Evolutionary conservation across 2,888 invertebrate species (phyloP).

Genomic region (Blastobasis lacticolella): DNA sequence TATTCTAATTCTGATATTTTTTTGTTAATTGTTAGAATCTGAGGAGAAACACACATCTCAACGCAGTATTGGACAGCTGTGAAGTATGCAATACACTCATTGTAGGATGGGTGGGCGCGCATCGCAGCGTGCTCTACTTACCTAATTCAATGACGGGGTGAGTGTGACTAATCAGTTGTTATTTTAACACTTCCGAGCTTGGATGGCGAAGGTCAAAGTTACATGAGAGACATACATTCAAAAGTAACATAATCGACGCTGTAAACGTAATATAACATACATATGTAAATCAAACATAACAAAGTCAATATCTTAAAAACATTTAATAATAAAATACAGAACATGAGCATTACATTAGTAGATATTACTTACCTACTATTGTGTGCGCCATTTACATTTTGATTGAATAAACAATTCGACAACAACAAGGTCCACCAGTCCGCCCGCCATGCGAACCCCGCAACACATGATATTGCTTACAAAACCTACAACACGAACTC

Average conservation of each 20-base stretch:
- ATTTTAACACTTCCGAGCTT: too few relatives aligned
- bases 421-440: too few relatives aligned
- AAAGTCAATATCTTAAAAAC: too few relatives aligned
- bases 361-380: too few relatives aligned
- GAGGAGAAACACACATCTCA: too few relatives aligned
- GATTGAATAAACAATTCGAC: too few relatives aligned
- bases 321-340: too few relatives aligned
- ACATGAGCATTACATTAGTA: too few relatives aligned
- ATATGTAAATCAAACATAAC: too few relatives aligned
- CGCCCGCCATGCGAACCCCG: slow-evolving; percentile 13
- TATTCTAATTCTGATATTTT: slow-evolving; percentile 48
- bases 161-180: too few relatives aligned
- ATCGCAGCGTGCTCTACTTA: background rate
- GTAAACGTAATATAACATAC: background rate
- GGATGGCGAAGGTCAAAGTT: too few relatives aligned
- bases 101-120: slow-evolving; percentile 5
- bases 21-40: slow-evolving; percentile 37
- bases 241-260: slow-evolving; percentile 7
- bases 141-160: background rate
- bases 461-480: slow-evolving; percentile 23
- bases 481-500: slow-evolving; percentile 21
- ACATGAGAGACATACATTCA: background rate
- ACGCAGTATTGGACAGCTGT: background rate
- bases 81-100: slow-evolving; percentile 3
- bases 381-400: too few relatives aligned